These are phyloP conservation scores for Nephotettix cincticeps DNA, from an alignment of 1,140 invertebrate species.

Conservation along the genomic window DNA sequence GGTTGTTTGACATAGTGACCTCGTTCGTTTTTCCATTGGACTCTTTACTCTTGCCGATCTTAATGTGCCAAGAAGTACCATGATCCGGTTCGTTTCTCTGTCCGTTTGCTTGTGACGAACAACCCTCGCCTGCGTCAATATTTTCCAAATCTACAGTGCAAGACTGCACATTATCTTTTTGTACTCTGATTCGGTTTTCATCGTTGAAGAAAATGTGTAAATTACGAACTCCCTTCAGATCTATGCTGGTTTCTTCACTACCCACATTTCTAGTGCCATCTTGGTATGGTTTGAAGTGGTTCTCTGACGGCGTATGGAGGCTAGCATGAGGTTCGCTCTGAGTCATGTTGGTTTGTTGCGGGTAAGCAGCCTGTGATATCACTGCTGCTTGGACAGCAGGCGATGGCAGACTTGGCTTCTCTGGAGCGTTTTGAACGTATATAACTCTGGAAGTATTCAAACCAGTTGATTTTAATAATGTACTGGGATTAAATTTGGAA, in stretches of 20 bases:
- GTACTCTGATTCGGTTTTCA: slow-evolving; percentile 41
- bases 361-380: neutral
- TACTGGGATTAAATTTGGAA: too few relatives aligned
- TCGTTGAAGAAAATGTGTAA: slow-evolving; percentile 44
- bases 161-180: slow-evolving; percentile 36
- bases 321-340: neutral
- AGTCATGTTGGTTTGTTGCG: neutral
- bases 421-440: slow-evolving; percentile 86
- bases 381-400: slow-evolving; percentile 4
- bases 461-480: too few relatives aligned
- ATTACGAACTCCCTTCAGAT: slow-evolving; percentile 43
- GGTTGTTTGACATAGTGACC: neutral
- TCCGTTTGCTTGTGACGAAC: neutral
- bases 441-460: slow-evolving; percentile 75
- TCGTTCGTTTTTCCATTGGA: neutral
- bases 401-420: slow-evolving; percentile 52
- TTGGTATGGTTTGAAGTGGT: slow-evolving; percentile 23
- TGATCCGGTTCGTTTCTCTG: neutral
- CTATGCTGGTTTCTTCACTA: slow-evolving; percentile 41
- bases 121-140: slow-evolving; percentile 24
- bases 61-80: slow-evolving; percentile 39
- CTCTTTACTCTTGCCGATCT: slow-evolving; percentile 37
- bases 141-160: slow-evolving; percentile 26
- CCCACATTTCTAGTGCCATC: neutral
- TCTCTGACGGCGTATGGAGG: neutral